Percentiles rank a stretch among this genome's conserved stretches.
Evolutionary conservation across 2,113 vertebrate genomes (phyloP).

Genomic region (Peromyscus polionotus): DNA sequence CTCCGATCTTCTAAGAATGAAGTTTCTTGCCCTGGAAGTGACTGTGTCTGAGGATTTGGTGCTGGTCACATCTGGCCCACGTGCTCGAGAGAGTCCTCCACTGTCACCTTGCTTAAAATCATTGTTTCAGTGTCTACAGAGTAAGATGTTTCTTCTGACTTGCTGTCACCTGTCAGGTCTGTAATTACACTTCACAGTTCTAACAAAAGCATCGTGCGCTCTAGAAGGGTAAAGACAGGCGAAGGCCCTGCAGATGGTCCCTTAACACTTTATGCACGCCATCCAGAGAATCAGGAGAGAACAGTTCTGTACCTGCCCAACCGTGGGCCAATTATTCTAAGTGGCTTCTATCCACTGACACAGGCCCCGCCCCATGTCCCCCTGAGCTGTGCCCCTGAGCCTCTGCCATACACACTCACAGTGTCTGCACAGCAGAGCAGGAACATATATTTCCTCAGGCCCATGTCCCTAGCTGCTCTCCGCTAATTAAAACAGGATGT

Average conservation of each 20-base stretch:
- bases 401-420: neutral
- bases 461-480: neutral
- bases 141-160: conserved; percentile 81
- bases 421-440: neutral
- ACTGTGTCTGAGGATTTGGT: conserved; percentile 78
- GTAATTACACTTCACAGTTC: conserved; percentile 77
- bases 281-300: neutral
- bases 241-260: neutral
- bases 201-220: conserved; percentile 77
- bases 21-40: conserved; percentile 71
- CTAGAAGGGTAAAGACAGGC: conserved; percentile 26
- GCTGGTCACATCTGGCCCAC: conserved; percentile 67
- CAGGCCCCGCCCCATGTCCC: too few relatives aligned
- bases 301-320: neutral
- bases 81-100: conserved; percentile 64
- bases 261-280: neutral
- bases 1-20: conserved; percentile 63
- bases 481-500: neutral
- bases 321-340: neutral
- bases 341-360: neutral
- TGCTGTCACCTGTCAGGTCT: conserved; percentile 83
- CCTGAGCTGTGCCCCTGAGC: neutral
- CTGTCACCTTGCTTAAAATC: conserved; percentile 79
- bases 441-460: neutral
- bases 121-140: conserved; percentile 80